Evolutionary conservation across 2,888 invertebrate species (phyloP), one percentile per base, ranked within the genome.

Genomic region (Petrolisthes manimaculis): DNA sequence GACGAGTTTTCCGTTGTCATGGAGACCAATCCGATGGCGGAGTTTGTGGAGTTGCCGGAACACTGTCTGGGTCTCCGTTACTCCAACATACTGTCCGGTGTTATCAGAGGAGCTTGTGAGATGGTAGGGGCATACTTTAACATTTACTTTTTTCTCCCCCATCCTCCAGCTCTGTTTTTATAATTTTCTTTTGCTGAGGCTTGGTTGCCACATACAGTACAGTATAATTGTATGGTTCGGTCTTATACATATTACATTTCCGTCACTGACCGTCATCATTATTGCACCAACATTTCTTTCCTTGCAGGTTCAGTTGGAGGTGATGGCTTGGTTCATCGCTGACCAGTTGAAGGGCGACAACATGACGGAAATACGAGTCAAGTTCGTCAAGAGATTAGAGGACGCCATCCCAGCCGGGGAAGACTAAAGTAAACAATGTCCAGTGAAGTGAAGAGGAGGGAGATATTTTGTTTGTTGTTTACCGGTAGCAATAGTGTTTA

Each of bases 381-480:
- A 98, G 93, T 99, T 98, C 93, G 96, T 98, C 90, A 96, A 98
- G 93, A 95, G 97, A 93, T 94, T 99, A 92, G 99, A 99, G 94
- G 99, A 99, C 94, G 98, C 98, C 1, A 96, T 99, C 92, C 99
- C 99, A 12, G 98, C 98, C 74, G 99, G 99, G 51, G 99, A 99
- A 94, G 99, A 99, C 94, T 99, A 96, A 94, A 37, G 37, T 80
- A 21, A 37, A 37, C 2, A 37, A 37, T 37, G 37, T 37, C 55
- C 37, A 61, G 61, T 9, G 37, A 37, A 37, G n/a, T n/a, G n/a
- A n/a, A 14, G 14, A 61, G 14, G 61, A 12, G 9, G 61, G 61
- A 61, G 12, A 12, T 61, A 18, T 61, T 61, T 61, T 61, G 14
- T 61, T 6, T 61, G 61, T 61, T 61, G 61, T 9, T 18, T 61